Percentiles rank a stretch among this genome's conserved stretches.
Evolutionary conservation across 1,140 invertebrate species (phyloP).

Genomic region (Drosophila sulfurigaster): DNA sequence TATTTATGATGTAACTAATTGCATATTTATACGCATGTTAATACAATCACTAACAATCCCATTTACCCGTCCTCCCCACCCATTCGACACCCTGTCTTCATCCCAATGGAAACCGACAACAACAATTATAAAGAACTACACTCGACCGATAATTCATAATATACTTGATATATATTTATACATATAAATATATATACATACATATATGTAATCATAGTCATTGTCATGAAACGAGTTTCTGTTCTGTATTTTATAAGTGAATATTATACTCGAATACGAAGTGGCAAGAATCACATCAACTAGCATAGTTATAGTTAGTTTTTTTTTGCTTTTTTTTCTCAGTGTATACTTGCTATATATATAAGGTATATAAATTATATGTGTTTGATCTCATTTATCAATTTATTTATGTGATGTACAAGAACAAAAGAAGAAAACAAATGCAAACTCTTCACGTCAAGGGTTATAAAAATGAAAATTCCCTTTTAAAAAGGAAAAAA

Average conservation of each 20-base stretch:
- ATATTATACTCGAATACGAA: slow-evolving; percentile 34
- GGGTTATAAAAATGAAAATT: slow-evolving; percentile 50
- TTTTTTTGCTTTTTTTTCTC: slow-evolving; percentile 39
- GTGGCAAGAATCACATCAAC: slow-evolving; percentile 32
- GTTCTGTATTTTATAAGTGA: slow-evolving; percentile 54
- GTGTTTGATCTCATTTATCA: slow-evolving; percentile 73
- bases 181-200: not conserved
- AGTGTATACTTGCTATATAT: slow-evolving; percentile 22
- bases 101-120: too few relatives aligned
- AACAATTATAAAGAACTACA: slow-evolving; percentile 14
- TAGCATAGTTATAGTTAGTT: slow-evolving; percentile 41
- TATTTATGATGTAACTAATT: slow-evolving; percentile 55
- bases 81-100: not conserved
- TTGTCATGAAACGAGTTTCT: slow-evolving; percentile 12
- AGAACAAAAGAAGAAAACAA: slow-evolving; percentile 3
- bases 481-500: slow-evolving; percentile 44
- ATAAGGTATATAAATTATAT: slow-evolving; percentile 12
- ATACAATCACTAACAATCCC: slow-evolving; percentile 43
- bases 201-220: slow-evolving; percentile 1
- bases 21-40: slow-evolving; percentile 47
- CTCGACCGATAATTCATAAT: slow-evolving; percentile 5
- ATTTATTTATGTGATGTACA: slow-evolving; percentile 68
- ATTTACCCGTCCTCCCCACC: not conserved
- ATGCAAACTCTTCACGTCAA: slow-evolving; percentile 17
- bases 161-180: not conserved